Evolutionary conservation across 1,140 invertebrate genomes (phyloP).

Genomic region (Leptopilina boulardi): DNA sequence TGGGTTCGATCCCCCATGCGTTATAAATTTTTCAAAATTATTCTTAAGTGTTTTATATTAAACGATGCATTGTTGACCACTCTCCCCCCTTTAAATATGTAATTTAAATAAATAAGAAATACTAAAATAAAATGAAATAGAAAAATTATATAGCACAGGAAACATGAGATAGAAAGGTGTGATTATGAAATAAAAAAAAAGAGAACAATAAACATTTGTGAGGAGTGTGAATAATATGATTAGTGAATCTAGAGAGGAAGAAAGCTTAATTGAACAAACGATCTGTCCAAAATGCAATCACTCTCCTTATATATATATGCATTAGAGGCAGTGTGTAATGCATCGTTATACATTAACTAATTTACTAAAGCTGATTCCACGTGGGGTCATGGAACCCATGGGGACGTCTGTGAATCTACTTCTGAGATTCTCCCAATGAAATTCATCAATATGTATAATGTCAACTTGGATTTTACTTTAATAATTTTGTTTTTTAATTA

Average conservation of each 20-base stretch:
- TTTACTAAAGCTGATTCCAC: slow-evolving; percentile 61
- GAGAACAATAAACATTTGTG: not conserved
- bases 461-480: not conserved
- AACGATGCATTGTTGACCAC: no score
- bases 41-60: no score
- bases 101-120: no score
- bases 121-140: no score
- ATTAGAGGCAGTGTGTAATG: slow-evolving; percentile 55
- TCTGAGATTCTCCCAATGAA: not conserved
- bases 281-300: slow-evolving; percentile 63
- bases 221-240: not conserved
- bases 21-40: no score
- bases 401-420: slow-evolving; percentile 43
- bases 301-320: slow-evolving; percentile 55
- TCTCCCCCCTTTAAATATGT: no score
- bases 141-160: no score
- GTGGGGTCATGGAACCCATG: slow-evolving; percentile 67
- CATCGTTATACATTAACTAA: slow-evolving; percentile 64
- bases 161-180: no score
- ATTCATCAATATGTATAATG: not conserved
- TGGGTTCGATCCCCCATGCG: no score
- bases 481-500: no score
- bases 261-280: slow-evolving; percentile 43
- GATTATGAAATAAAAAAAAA: not conserved
- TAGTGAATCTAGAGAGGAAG: slow-evolving; percentile 40